These are phyloP conservation scores for Latrodectus elegans DNA, from an alignment of 2,888 invertebrate species.

Conservation along the genomic window DNA sequence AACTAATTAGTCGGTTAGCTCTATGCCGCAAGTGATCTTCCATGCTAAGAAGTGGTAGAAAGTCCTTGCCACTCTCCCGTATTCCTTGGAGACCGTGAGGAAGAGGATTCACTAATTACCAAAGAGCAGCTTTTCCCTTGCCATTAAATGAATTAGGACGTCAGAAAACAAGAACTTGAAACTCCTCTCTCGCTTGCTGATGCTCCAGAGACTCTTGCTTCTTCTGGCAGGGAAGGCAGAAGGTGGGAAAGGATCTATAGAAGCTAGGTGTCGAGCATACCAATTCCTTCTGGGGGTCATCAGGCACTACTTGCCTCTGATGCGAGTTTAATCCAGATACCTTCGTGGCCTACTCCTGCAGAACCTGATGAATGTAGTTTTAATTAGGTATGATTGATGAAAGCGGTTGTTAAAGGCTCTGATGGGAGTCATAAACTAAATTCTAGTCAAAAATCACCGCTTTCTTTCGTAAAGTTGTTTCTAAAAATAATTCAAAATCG, in stretches of 20 bases:
- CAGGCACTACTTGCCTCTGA: slow-evolving; percentile 29
- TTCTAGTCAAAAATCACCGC: slow-evolving; percentile 12
- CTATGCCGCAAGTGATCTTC: slow-evolving; percentile 23
- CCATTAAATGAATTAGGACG: slow-evolving; percentile 69
- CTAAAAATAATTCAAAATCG: background rate
- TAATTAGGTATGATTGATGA: slow-evolving; percentile 65
- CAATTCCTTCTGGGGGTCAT: slow-evolving; percentile 59
- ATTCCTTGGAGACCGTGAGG: slow-evolving; percentile 40
- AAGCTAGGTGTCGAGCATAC: slow-evolving; percentile 31
- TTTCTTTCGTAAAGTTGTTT: background rate
- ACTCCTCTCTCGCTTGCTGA: slow-evolving; percentile 43
- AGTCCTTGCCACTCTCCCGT: slow-evolving; percentile 27
- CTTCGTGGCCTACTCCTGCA: slow-evolving; percentile 2
- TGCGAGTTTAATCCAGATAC: slow-evolving; percentile 60
- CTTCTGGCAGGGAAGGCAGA: background rate
- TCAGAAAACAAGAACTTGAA: slow-evolving; percentile 64
- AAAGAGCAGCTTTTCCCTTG: slow-evolving; percentile 60
- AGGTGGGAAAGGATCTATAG: background rate
- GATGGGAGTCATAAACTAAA: slow-evolving; percentile 58
- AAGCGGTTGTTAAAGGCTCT: slow-evolving; percentile 53
- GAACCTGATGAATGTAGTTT: slow-evolving; percentile 65
- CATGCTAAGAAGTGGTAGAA: slow-evolving; percentile 39
- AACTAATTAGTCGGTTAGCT: slow-evolving; percentile 62
- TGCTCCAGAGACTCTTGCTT: slow-evolving; percentile 31
- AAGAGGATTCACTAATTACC: slow-evolving; percentile 61